A percentile compares a stretch with the other conserved stretches of the same genome.
Evolutionary conservation across 2,888 invertebrate genomes (phyloP).

Genomic region (Metacarcinus magister): DNA sequence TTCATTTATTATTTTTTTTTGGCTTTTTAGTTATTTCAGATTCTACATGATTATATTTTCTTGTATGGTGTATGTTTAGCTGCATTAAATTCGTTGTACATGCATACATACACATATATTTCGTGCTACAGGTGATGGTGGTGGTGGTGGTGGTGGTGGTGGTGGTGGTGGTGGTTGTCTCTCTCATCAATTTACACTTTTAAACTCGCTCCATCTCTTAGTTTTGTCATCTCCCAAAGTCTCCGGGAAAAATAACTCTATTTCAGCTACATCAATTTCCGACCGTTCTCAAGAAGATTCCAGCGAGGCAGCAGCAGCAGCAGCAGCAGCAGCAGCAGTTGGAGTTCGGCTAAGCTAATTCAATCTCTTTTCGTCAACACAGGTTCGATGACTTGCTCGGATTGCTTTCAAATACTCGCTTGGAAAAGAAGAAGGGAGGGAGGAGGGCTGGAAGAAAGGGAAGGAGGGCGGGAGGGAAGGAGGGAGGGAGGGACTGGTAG

Average conservation of each 20-base stretch:
- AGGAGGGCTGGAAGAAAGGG: background rate
- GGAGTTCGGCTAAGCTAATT: conserved; percentile 55
- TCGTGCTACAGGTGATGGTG: too few relatives aligned
- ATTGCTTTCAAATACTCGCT: conserved; percentile 37
- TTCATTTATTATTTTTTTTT: too few relatives aligned
- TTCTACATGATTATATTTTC: too few relatives aligned
- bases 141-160: too few relatives aligned
- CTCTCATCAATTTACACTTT: background rate
- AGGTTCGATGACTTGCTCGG: conserved; percentile 47
- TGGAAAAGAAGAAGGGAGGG: background rate
- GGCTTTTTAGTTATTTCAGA: too few relatives aligned
- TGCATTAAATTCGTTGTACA: too few relatives aligned
- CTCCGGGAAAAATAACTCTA: background rate
- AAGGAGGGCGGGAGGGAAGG: background rate
- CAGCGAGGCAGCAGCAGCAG: background rate
- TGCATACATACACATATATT: too few relatives aligned
- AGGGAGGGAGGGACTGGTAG: background rate
- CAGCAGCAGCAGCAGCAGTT: background rate
- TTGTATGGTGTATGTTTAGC: too few relatives aligned
- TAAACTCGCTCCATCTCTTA: background rate
- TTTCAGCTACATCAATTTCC: background rate
- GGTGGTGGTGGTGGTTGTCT: background rate
- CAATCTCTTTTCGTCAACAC: conserved; percentile 66
- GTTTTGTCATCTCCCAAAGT: background rate
- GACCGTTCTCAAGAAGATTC: background rate